A percentile compares a stretch with the other conserved stretches of the same genome.
These are phyloP conservation scores for Zoanthus sociatus DNA, from an alignment of 92 coral and sea anemone genomes.

Conservation along the genomic window DNA sequence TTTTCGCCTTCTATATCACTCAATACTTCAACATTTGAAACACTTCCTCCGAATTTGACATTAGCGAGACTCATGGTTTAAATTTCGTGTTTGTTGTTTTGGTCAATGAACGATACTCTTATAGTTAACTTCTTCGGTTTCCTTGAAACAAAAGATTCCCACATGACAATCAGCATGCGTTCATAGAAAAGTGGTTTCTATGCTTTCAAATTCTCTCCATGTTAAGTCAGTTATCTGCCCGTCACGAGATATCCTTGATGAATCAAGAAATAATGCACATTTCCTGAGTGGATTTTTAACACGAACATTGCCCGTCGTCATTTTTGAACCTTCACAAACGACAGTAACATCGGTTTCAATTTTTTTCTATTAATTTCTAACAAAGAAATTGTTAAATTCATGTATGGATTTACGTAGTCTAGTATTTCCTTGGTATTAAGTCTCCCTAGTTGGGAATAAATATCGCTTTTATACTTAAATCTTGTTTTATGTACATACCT, in stretches of 20 bases:
- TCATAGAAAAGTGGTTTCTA: neutral
- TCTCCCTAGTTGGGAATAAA: neutral
- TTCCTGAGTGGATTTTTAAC: neutral
- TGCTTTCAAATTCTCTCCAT: neutral
- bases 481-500: slow-evolving; percentile 6
- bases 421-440: slow-evolving; percentile 1
- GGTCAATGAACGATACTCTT: neutral
- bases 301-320: neutral
- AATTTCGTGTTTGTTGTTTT: neutral
- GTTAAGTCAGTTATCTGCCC: neutral
- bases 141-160: slow-evolving; percentile 29
- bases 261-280: neutral
- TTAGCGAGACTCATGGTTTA: neutral
- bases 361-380: neutral
- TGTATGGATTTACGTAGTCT: neutral
- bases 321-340: neutral
- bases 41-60: neutral
- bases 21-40: neutral
- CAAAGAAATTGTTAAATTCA: slow-evolving; percentile 2
- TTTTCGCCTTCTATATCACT: neutral
- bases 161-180: slow-evolving; percentile 28
- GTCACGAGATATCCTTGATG: neutral
- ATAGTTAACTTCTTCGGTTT: slow-evolving; percentile 14
- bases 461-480: neutral
- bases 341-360: neutral